These are phyloP conservation scores for Buphagus erythrorhynchus DNA, from an alignment of 2,797 vertebrate genomes.

Conservation along the genomic window DNA sequence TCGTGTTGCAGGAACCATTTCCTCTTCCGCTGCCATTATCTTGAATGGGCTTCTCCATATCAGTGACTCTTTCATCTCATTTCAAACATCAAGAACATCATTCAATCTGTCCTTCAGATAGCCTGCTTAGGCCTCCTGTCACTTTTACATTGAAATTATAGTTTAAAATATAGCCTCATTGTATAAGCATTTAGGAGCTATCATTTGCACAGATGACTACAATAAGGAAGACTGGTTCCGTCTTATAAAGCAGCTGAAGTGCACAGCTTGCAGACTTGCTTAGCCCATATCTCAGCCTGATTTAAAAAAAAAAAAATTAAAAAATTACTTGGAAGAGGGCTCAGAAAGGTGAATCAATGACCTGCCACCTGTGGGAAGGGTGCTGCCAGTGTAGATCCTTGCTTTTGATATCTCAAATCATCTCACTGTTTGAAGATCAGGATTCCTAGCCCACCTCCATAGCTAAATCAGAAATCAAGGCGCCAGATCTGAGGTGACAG, in stretches of 20 bases:
- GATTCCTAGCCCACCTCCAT: background rate
- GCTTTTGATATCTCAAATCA: background rate
- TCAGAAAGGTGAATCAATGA: background rate
- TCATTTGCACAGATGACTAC: slow-evolving; percentile 3
- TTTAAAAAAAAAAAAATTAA: background rate
- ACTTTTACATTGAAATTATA: background rate
- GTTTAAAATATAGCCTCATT: background rate
- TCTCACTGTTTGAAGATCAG: background rate
- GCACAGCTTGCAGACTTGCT: background rate
- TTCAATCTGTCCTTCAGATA: background rate
- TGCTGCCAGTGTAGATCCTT: background rate
- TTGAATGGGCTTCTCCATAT: background rate
- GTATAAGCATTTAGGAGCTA: slow-evolving; percentile 13
- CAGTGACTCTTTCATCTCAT: slow-evolving; percentile 53
- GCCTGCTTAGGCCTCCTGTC: background rate
- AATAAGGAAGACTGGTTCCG: background rate
- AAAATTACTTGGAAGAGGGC: background rate
- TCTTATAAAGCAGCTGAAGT: background rate
- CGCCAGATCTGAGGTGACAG: background rate
- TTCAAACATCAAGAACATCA: slow-evolving; percentile 33
- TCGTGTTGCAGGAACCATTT: background rate
- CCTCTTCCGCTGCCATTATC: slow-evolving; percentile 38
- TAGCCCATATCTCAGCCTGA: background rate
- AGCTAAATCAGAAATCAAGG: background rate
- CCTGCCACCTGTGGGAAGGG: background rate